Evolutionary conservation across 2,113 vertebrate genomes (phyloP).

Genomic region (Brachionichthys hirsutus): DNA sequence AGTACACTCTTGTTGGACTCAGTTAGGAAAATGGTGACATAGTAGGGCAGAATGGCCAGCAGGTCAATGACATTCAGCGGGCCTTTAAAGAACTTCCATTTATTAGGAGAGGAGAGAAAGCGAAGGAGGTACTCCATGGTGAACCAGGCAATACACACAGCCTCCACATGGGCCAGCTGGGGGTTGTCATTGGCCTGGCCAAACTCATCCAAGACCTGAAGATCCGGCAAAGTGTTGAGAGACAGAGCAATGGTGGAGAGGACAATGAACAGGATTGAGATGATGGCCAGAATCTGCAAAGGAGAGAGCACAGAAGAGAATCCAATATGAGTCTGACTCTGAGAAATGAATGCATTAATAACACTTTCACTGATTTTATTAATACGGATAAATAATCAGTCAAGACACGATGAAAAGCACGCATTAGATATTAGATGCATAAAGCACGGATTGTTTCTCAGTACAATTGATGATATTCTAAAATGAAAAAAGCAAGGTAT

Average conservation of each 20-base stretch:
- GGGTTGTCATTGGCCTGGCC: slow-evolving; percentile 93
- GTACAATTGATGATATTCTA: slow-evolving; percentile 5
- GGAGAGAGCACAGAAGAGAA: slow-evolving; percentile 34
- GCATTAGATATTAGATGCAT: no score
- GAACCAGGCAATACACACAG: slow-evolving; percentile 99
- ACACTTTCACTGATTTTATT: neutral
- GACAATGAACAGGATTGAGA: slow-evolving; percentile 97
- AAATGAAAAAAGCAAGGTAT: slow-evolving; percentile 7
- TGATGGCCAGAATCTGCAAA: slow-evolving; percentile 95
- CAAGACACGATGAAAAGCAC: neutral
- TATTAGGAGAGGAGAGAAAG: slow-evolving; percentile 97
- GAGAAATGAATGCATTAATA: no score
- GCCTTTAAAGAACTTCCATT: slow-evolving; percentile 99
- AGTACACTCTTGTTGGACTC: slow-evolving; percentile 98
- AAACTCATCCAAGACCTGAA: slow-evolving; percentile 91
- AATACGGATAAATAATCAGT: neutral
- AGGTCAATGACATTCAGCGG: slow-evolving; percentile 96
- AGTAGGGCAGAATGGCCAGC: slow-evolving; percentile 95
- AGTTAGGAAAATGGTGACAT: slow-evolving; percentile 97
- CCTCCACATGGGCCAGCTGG: slow-evolving; percentile 94
- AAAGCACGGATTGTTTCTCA: slow-evolving; percentile 15
- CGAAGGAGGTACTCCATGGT: slow-evolving; percentile 98
- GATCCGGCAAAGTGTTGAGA: slow-evolving; percentile 96
- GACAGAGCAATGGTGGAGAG: slow-evolving; percentile 97
- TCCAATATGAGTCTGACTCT: slow-evolving; percentile 15